phyloP scores from a whole-genome alignment of 2,113 vertebrate genomes.

The Petromus typicus region DNA sequence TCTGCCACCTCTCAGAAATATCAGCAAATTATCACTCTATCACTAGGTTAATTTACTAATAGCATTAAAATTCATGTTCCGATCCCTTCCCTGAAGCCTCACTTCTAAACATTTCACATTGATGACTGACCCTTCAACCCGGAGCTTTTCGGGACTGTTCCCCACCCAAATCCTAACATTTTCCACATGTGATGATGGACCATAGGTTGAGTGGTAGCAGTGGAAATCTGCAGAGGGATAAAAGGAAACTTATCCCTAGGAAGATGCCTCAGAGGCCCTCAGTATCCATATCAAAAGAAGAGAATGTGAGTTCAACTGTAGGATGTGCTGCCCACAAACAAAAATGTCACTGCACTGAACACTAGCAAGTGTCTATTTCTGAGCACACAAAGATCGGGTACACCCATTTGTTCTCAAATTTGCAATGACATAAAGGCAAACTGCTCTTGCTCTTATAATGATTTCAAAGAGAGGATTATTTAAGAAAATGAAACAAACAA shows the following conservation, averaged over 20 bases:
- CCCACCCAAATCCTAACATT: not conserved
- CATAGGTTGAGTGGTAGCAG: fast-evolving
- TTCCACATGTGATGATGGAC: not conserved
- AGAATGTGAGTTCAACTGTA: not conserved
- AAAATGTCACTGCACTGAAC: not conserved
- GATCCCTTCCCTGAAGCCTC: not conserved
- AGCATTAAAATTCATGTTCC: not conserved
- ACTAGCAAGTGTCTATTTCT: not conserved
- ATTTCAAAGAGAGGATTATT: not conserved
- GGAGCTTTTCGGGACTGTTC: not conserved
- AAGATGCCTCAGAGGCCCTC: not conserved
- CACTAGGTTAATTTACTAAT: not conserved
- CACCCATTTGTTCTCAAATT: not conserved
- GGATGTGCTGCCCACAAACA: not conserved
- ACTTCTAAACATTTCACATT: not conserved
- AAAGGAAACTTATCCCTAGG: not conserved
- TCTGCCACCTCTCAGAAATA: not conserved
- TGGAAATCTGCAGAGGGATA: not conserved
- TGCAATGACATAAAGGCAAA: not conserved
- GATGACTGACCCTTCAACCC: not conserved
- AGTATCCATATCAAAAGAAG: not conserved
- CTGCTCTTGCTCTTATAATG: not conserved
- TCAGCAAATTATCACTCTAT: not conserved
- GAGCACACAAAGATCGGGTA: not conserved
- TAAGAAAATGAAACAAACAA: not conserved